phyloP scores from a whole-genome alignment of 2,797 vertebrate genomes.

The Enteromius viviparus region DNA sequence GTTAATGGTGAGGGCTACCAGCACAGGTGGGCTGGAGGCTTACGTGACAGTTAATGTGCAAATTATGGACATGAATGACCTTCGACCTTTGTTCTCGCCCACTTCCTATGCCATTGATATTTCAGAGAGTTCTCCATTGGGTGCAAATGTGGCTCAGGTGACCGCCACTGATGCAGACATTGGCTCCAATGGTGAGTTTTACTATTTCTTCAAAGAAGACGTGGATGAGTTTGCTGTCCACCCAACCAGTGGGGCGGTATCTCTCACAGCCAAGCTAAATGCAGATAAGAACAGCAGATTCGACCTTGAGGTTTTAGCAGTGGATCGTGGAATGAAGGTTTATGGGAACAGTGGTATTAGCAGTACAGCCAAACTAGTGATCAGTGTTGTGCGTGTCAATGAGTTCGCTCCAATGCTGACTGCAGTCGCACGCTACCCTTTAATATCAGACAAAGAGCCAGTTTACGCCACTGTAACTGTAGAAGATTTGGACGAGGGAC shows the following conservation, averaged over 20 bases:
- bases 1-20: conserved; percentile 85
- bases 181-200: conserved; percentile 95
- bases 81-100: conserved; percentile 94
- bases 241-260: conserved; percentile 89
- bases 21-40: conserved; percentile 82
- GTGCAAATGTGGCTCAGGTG: conserved; percentile 87
- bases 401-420: conserved; percentile 84
- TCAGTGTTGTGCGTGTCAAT: conserved; percentile 86
- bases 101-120: conserved; percentile 91
- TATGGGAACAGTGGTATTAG: conserved; percentile 91
- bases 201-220: conserved; percentile 92
- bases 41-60: conserved; percentile 85
- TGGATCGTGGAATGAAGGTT: conserved; percentile 91
- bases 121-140: conserved; percentile 87
- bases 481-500: conserved; percentile 89
- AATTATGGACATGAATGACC: conserved; percentile 95
- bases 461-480: conserved; percentile 85
- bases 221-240: conserved; percentile 92
- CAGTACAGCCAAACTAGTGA: conserved; percentile 88
- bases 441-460: conserved; percentile 81
- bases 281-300: conserved; percentile 78
- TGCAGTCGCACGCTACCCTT: conserved; percentile 77
- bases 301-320: conserved; percentile 92
- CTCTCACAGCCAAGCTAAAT: conserved; percentile 85
- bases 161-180: conserved; percentile 96